Evolutionary conservation across 2,888 invertebrate genomes (phyloP).

Genomic region (Beris morrisii): DNA sequence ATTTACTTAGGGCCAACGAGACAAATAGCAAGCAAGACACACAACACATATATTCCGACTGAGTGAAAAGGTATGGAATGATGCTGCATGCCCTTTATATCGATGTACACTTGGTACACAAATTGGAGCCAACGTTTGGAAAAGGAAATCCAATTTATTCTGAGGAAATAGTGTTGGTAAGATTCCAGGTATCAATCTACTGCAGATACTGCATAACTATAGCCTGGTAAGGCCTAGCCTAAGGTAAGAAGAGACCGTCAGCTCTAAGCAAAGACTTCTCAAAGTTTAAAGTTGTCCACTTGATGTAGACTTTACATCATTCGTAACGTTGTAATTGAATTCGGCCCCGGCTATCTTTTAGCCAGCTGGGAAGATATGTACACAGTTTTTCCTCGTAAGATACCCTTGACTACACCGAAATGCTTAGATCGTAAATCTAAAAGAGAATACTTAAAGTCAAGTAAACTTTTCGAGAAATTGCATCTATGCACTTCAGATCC

Average conservation of each 20-base stretch:
- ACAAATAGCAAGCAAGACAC: neutral
- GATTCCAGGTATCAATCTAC: slow-evolving; percentile 15
- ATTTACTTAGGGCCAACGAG: slow-evolving; percentile 21
- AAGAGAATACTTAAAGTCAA: too few relatives aligned
- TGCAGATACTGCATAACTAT: too few relatives aligned
- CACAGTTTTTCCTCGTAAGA: too few relatives aligned
- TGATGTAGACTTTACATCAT: slow-evolving; percentile 10
- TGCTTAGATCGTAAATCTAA: too few relatives aligned
- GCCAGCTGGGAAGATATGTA: too few relatives aligned
- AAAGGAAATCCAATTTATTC: slow-evolving; percentile 27
- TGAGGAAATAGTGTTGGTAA: slow-evolving; percentile 23
- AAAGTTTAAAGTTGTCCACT: slow-evolving; percentile 24
- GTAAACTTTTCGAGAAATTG: too few relatives aligned
- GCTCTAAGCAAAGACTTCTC: slow-evolving; percentile 3
- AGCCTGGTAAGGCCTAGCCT: too few relatives aligned
- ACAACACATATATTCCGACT: neutral
- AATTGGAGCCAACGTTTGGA: slow-evolving; percentile 5
- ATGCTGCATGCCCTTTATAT: neutral
- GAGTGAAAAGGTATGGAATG: neutral
- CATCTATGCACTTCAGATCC: too few relatives aligned
- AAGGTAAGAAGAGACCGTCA: neutral
- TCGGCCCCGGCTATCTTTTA: neutral
- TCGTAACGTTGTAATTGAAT: slow-evolving; percentile 17
- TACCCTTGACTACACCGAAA: too few relatives aligned
- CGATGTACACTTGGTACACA: neutral